These are phyloP conservation scores for Apodemia duryi DNA, from an alignment of 2,888 invertebrate species.

Conservation along the genomic window DNA sequence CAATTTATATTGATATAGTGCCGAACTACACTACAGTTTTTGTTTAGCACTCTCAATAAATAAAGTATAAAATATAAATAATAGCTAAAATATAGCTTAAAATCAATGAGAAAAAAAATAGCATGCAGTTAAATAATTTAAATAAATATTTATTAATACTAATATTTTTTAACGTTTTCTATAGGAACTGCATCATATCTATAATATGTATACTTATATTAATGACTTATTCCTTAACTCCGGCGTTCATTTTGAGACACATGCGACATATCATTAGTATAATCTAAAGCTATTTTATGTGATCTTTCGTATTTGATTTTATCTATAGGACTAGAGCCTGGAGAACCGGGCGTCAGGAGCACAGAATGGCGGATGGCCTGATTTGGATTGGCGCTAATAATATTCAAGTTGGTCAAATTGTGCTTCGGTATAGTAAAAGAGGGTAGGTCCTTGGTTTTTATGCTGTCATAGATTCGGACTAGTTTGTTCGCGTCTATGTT, in stretches of 20 bases:
- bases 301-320: conserved; percentile 50
- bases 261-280: conserved; percentile 39
- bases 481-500: conserved; percentile 56
- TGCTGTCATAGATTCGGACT: conserved; percentile 64
- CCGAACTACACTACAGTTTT: not conserved
- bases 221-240: conserved; percentile 32
- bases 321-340: conserved; percentile 51
- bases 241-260: conserved; percentile 31
- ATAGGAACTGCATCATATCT: conserved; percentile 31
- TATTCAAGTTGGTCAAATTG: conserved; percentile 48
- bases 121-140: conserved; percentile 13
- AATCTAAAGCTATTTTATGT: conserved; percentile 55
- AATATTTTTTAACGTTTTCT: conserved; percentile 16
- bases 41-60: not conserved
- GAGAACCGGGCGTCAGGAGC: conserved; percentile 71
- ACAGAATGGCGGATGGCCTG: conserved; percentile 46
- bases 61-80: not conserved
- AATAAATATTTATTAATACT: conserved; percentile 16
- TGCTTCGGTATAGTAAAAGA: conserved; percentile 67
- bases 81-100: not conserved
- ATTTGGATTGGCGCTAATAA: conserved; percentile 43
- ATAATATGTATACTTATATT: conserved; percentile 14
- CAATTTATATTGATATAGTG: no score
- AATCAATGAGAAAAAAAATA: conserved; percentile 7
- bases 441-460: conserved; percentile 58